phyloP scores from a whole-genome alignment of 2,797 vertebrate species.

The Kryptopterus vitreolus region DNA sequence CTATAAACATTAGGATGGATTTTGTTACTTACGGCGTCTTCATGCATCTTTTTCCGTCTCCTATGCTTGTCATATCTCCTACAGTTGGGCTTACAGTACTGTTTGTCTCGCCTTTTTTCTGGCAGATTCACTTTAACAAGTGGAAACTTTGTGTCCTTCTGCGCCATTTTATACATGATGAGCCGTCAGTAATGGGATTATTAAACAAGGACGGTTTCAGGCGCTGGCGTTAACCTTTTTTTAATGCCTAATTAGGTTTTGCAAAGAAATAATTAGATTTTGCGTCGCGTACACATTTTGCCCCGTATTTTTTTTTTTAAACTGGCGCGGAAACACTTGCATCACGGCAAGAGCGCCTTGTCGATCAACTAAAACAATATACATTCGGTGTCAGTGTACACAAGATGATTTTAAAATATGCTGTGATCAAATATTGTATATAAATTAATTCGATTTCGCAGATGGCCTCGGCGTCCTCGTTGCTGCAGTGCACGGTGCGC shows the following conservation, averaged over 20 bases:
- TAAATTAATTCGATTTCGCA: conserved; percentile 57
- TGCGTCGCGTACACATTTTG: conserved; percentile 93
- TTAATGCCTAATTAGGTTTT: conserved; percentile 99
- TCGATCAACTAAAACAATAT: conserved; percentile 87
- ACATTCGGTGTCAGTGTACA: conserved; percentile 77
- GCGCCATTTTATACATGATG: conserved; percentile 99
- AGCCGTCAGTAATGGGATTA: conserved; percentile 99
- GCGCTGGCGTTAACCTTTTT: conserved; percentile 99
- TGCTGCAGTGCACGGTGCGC: conserved; percentile 45
- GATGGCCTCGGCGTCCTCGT: conserved; percentile 31
- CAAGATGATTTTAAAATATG: conserved; percentile 86
- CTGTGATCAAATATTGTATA: conserved; percentile 86
- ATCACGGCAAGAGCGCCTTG: conserved; percentile 81
- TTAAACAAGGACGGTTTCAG: conserved; percentile 99
- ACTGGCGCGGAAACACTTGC: conserved; percentile 94
- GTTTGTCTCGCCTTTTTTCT: conserved; percentile 80
- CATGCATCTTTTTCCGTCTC: conserved; percentile 72
- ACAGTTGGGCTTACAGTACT: conserved; percentile 73
- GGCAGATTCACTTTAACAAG: conserved; percentile 89
- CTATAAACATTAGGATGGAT: conserved; percentile 58
- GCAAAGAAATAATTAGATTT: conserved; percentile 99
- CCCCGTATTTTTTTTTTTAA: conserved; percentile 99
- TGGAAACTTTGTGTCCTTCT: conserved; percentile 99
- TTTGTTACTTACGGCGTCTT: conserved; percentile 74
- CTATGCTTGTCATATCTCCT: conserved; percentile 75